These are phyloP conservation scores for Lagodon rhomboides DNA, from an alignment of 2,797 vertebrate species.

Conservation along the genomic window DNA sequence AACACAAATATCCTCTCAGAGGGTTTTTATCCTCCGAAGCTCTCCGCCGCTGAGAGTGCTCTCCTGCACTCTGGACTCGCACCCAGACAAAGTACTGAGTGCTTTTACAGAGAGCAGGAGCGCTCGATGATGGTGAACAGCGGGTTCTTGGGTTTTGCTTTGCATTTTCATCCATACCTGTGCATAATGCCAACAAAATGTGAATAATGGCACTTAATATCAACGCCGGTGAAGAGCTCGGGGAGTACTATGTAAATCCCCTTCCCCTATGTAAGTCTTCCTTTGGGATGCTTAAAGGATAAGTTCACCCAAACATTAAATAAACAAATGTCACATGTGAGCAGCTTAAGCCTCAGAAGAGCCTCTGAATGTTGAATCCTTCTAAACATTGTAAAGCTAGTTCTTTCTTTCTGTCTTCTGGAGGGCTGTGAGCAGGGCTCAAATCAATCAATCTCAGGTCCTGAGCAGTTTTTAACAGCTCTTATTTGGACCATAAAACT, in stretches of 20 bases:
- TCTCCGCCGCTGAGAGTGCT: neutral
- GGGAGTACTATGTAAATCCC: neutral
- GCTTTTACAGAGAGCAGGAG: conserved; percentile 32
- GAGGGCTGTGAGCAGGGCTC: neutral
- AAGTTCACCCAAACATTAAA: neutral
- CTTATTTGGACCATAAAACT: neutral
- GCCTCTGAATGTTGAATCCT: neutral
- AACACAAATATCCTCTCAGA: neutral
- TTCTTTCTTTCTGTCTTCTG: neutral
- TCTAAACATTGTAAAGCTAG: neutral
- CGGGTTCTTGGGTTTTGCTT: neutral
- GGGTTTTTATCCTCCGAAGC: neutral
- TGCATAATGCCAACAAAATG: neutral
- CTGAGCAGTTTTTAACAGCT: neutral
- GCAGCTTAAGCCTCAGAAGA: neutral
- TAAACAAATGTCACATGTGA: neutral
- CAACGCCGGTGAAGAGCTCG: neutral
- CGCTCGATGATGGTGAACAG: neutral
- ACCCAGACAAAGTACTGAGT: conserved; percentile 32
- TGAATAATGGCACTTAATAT: conserved; percentile 8
- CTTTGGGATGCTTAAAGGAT: neutral
- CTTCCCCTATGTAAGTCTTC: too few relatives aligned
- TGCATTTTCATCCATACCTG: neutral
- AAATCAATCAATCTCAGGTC: neutral
- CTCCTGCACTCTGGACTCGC: conserved; percentile 14